Evolutionary conservation across 2,888 invertebrate species (phyloP).

Genomic region (Parasteatoda lunata): DNA sequence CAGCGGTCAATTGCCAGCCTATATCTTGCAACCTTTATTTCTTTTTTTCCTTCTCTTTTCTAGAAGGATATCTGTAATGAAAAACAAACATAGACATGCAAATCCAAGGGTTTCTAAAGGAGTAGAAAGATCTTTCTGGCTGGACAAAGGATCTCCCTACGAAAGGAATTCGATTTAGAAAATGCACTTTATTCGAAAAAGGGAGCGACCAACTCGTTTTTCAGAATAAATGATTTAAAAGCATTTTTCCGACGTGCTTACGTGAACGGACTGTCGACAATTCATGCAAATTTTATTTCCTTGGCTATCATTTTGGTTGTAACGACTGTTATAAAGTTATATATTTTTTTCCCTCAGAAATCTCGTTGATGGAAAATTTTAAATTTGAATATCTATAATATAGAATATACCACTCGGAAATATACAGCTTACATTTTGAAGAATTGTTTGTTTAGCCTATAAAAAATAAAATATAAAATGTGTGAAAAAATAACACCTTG

Average conservation of each 20-base stretch:
- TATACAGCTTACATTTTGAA: too few species aligned
- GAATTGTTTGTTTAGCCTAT: too few species aligned
- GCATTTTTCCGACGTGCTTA: conserved; percentile 37
- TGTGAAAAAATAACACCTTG: too few species aligned
- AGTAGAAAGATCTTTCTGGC: conserved; percentile 12
- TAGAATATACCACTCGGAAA: too few species aligned
- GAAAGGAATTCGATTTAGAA: conserved; percentile 40
- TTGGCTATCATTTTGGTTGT: neutral
- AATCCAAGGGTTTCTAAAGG: conserved; percentile 31
- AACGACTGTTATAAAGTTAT: conserved; percentile 27
- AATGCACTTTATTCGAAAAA: conserved; percentile 35
- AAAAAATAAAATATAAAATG: too few species aligned
- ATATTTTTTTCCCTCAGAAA: neutral
- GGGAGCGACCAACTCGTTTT: neutral
- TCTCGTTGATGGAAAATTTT: too few species aligned
- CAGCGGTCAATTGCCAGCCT: conserved; percentile 17
- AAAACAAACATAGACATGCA: conserved; percentile 48
- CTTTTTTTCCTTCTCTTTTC: neutral
- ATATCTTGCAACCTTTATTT: conserved; percentile 7
- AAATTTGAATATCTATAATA: too few species aligned
- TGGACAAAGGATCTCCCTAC: conserved; percentile 36
- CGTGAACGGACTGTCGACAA: conserved; percentile 8
- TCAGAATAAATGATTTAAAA: conserved; percentile 46
- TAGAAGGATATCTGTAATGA: conserved; percentile 4
- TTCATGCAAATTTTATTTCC: conserved; percentile 36